Base-by-base conservation (phyloP, 2,888 invertebrate species). In the Apocheima hispidaria region DNA sequence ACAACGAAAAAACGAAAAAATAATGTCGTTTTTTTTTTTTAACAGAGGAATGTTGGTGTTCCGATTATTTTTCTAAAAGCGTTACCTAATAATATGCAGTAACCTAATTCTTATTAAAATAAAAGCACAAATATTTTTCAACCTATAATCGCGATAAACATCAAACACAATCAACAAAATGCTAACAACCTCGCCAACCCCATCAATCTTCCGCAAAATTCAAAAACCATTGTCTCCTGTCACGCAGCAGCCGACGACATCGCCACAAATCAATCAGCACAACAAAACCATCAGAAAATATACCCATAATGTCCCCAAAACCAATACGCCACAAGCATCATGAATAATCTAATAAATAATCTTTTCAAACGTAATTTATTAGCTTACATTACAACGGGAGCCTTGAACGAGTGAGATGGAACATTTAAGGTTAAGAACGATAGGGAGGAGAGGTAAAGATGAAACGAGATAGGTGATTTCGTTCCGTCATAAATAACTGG, bases 261-360 rank as follows among this genome's bases (percentile, higher is more conserved):
- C 68, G 67, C 83, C 86, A 85, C 90, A 89, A 89, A 90, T 90
- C 90, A 89, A 90, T 91, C 90, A 84, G 60, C 66, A 66, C 63
- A 55, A 61, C 61, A 61, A 61, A 61, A 61, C 56, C 60, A 60
- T 40, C 50, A 50, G 36, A 50, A 51, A 53, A 55, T 54, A 41
- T 28, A 23, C 38, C 60, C 53, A 60, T 54, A 78, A 79, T 46
- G 46, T 46, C 87, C 86, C 83, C 79, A 81, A 88, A 79, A 81
- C 88, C 90, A 87, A 90, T 92, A 92, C 87, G 81, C 88, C 88
- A 90, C 92, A 79, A 77, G 79, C 79, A 82, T 86, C 83, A 89
- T 92, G 92, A 92, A 91, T 92, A 92, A 91, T 90, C 89, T 87
- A 89, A 92, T 92, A 92, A 92, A 92, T 91, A 90, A 92, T 91